phyloP scores from a whole-genome alignment of 1,140 invertebrate genomes.

The honey bee (Apis mellifera) region Amel_HAv3.1 CM009943.2:7919001-7919500 shows the following conservation, averaged over 20 bases:
- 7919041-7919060: conserved; percentile 37
- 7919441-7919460: too few species aligned
- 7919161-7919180: conserved; percentile 35
- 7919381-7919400: background rate
- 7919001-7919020: background rate
- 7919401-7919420: too few species aligned
- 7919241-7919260: conserved; percentile 13
- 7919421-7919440: too few species aligned
- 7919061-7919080: background rate
- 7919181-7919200: conserved; percentile 42
- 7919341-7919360: background rate
- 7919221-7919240: conserved; percentile 25
- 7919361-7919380: background rate
- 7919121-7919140: conserved; percentile 16
- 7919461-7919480: too few species aligned
- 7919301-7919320: conserved; percentile 22
- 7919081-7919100: too few species aligned
- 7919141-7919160: conserved; percentile 28
- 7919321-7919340: conserved; percentile 11
- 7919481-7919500: too few species aligned
- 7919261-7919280: conserved; percentile 25
- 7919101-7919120: conserved; percentile 30
- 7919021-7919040: conserved; percentile 23
- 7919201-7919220: conserved; percentile 34
- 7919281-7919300: background rate